Evolutionary conservation across 2,888 invertebrate genomes (phyloP), one percentile per base, ranked within the genome.

Genomic region (Meghimatium bilineatum): DNA sequence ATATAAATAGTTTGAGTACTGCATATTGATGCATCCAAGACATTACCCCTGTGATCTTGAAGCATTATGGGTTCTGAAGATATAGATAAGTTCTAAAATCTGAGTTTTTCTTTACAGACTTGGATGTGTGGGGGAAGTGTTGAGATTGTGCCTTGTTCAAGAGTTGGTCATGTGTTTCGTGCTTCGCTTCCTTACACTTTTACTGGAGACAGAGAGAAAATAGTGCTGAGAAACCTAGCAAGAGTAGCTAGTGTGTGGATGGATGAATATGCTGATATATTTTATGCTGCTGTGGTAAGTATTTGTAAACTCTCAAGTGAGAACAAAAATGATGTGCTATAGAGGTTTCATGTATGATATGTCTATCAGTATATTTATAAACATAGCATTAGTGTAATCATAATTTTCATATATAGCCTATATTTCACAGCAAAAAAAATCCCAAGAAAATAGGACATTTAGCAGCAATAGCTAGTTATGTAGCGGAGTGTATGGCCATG

Each of bases 121-220:
- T 88, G 88, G 88, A 88, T 88, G 88, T 88, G 88, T 83, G 88
- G 88, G 0, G 88, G 88, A 0, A 78, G 67, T 20, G 67, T 88
- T 77, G 87, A 87, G 76, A 88, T 88, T 67, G 32, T 88, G 8
- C 88, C 88, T 1, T 88, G 88, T 72, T 88, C 87, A 17, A 83
- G 88, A 12, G 88, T 88, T 26, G 88, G 88, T 69, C 88, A 88
- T 56, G 88, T 88, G 63, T 88, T 88, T 84, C 67, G 88, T 26
- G 81, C 85, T 72, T 72, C 86, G 26, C 80, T 88, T 12, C 88
- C 88, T 3, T 87, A 88, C 85, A 85, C 75, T 20, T 88, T 88
- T 66, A 87, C 84, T 0, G 83, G 67, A 0, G 86, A 82, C 76
- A 72, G 85, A 23, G 87, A 83, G 38, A 44, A 63, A 17, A 87